Evolutionary conservation across 2,797 vertebrate species (phyloP).

Genomic region (Rhyacichthys aspro): DNA sequence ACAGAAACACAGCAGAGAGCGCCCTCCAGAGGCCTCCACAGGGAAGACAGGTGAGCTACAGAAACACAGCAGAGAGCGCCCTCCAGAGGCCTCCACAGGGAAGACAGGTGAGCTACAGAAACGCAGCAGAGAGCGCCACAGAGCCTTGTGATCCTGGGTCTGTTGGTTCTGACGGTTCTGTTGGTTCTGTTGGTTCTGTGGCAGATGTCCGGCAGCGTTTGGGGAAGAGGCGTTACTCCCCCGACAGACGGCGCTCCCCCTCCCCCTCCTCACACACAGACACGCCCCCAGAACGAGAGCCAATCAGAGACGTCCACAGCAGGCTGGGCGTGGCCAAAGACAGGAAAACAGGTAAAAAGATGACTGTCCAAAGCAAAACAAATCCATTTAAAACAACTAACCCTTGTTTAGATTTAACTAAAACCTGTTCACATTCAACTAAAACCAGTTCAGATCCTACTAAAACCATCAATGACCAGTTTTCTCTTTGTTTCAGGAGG

Average conservation of each 20-base stretch:
- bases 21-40: no score
- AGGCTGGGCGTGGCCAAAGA: conserved; percentile 90
- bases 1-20: no score
- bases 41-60: no score
- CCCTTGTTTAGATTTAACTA: neutral
- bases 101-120: no score
- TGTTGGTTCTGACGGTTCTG: no score
- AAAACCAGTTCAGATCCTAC: no score
- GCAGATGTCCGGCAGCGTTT: conserved; percentile 92
- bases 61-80: no score
- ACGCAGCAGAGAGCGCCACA: no score
- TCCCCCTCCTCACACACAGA: conserved; percentile 74
- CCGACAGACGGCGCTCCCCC: conserved; percentile 80
- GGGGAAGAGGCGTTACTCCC: conserved; percentile 91
- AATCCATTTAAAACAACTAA: neutral
- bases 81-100: no score
- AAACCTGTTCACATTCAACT: neutral
- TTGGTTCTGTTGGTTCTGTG: no score
- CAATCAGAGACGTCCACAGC: conserved; percentile 90
- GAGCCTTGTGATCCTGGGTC: no score
- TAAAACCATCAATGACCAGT: no score
- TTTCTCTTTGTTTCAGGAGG: conserved; percentile 15
- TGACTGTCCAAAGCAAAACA: neutral
- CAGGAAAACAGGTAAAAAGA: conserved; percentile 86
- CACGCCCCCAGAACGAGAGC: conserved; percentile 81